Base-by-base conservation (phyloP, 2,888 invertebrate species). In the Ctenicera cuprea region DNA sequence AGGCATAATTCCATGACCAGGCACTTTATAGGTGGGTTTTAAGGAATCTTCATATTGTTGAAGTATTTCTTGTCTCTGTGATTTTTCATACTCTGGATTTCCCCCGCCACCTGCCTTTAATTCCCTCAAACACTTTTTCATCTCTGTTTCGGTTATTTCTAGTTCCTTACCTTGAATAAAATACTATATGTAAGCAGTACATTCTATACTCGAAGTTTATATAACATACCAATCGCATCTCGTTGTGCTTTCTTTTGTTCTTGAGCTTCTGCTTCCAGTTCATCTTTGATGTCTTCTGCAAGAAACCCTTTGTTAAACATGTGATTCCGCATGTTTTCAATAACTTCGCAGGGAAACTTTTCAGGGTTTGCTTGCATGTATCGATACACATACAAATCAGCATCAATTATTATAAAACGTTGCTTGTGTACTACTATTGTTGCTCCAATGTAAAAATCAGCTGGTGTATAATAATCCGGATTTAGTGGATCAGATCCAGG, bases 401-500 rank as follows among this genome's bases (percentile, higher is more conserved):
- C 94, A 0, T 94, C 94, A 37, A 90, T 91, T 77, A 97, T 93
- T 78, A 90, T 88, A 85, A 97, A 96, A 45, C 93, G 90, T 85
- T 94, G 94, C 77, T 91, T 91, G 85, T 92, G 94, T 1, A 95
- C 90, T 0, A 91, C 91, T 48, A 96, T 88, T 72, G 90, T 88
- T 0, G 92, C 92, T 7, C 95, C 96, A 75, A 96, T 92, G 83
- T 89, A 92, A 83, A 97, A 94, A 87, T 94, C 94, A 37, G 91
- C 91, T 0, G 95, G 94, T 0, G 93, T 93, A 81, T 93, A 96
- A 84, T 93, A 95, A 2, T 90, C 89, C 0, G 95, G 94, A 81
- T 93, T 90, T 80, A 94, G 91, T 1, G 91, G 91, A 78, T 91
- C 90, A 0, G 91, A 90, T 0, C 91, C 91, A 0, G 94, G 94